A percentile compares a stretch with the other conserved stretches of the same genome.
phyloP scores from a whole-genome alignment of 1,140 invertebrate genomes.

The Manduca sexta region DNA sequence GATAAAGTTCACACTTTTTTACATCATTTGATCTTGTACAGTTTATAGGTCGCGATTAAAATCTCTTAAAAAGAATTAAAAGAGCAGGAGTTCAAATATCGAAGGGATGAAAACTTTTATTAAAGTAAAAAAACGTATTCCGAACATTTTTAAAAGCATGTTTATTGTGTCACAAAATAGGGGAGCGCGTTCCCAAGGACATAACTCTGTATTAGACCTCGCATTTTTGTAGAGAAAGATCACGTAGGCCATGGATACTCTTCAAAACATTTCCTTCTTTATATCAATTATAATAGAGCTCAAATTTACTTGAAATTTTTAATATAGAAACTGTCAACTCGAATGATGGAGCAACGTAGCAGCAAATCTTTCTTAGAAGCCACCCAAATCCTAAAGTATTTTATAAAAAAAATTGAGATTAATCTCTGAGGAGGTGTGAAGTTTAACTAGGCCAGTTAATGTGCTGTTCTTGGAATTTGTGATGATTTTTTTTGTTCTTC shows the following conservation, averaged over 20 bases:
- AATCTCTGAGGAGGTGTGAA: slow-evolving; percentile 54
- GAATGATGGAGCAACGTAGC: slow-evolving; percentile 12
- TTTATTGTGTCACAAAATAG: slow-evolving; percentile 39
- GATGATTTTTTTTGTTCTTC: too few relatives aligned
- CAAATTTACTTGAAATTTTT: slow-evolving; percentile 12
- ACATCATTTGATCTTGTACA: too few relatives aligned
- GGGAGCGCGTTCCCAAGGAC: slow-evolving; percentile 47
- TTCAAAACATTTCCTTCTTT: slow-evolving; percentile 2
- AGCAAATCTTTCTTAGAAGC: slow-evolving; percentile 22
- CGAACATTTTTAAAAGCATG: slow-evolving; percentile 31
- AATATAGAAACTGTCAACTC: slow-evolving; percentile 9
- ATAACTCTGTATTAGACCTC: slow-evolving; percentile 44
- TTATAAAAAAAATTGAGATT: slow-evolving; percentile 54
- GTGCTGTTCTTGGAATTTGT: not conserved
- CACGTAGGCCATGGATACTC: slow-evolving; percentile 21
- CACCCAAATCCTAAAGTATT: slow-evolving; percentile 30
- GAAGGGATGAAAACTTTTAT: slow-evolving; percentile 29
- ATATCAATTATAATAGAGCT: slow-evolving; percentile 4
- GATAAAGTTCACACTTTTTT: too few relatives aligned
- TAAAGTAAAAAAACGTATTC: slow-evolving; percentile 32
- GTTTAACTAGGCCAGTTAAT: slow-evolving; percentile 18
- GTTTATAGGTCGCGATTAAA: slow-evolving; percentile 3
- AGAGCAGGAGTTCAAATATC: not conserved
- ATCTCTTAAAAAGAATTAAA: slow-evolving; percentile 1
- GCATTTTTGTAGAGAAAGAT: slow-evolving; percentile 26